Conservation (phyloP, 2,797 vertebrate genomes). For the Syngnathus acus region DNA sequence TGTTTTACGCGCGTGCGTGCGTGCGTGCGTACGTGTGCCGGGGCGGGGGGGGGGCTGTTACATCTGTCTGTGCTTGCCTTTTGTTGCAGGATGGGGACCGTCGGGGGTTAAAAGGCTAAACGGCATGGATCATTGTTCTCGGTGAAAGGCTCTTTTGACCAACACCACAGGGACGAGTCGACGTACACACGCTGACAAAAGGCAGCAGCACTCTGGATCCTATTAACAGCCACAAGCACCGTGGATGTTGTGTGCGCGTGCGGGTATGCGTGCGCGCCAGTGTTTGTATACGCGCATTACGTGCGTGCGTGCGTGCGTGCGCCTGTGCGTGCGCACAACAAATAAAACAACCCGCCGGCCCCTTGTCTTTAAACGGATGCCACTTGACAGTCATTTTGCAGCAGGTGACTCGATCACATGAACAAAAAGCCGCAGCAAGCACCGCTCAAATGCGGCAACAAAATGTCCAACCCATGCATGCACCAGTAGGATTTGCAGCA, state of each 20-base stretch:
- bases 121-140: slow-evolving; percentile 66
- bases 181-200: slow-evolving; percentile 55
- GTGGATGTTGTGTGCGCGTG: slow-evolving; percentile 13
- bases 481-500: background rate
- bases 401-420: slow-evolving; percentile 46
- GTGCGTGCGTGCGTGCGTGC: too few species aligned
- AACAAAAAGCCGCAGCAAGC: slow-evolving; percentile 9
- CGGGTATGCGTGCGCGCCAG: slow-evolving; percentile 8
- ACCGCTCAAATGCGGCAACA: slow-evolving; percentile 36
- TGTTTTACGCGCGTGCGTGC: background rate
- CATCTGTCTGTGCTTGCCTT: slow-evolving; percentile 20
- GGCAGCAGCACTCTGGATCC: slow-evolving; percentile 46
- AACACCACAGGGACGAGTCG: slow-evolving; percentile 55
- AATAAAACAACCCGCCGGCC: slow-evolving; percentile 48
- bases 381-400: slow-evolving; percentile 47
- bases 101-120: slow-evolving; percentile 74
- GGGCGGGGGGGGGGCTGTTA: background rate
- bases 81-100: slow-evolving; percentile 41
- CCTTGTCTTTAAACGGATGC: slow-evolving; percentile 43
- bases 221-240: slow-evolving; percentile 45
- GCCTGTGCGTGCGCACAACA: slow-evolving; percentile 17
- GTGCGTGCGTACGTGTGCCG: background rate
- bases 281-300: background rate
- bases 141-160: slow-evolving; percentile 61
- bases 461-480: slow-evolving; percentile 57